These are phyloP conservation scores for Dasyurus viverrinus DNA, from an alignment of 2,113 vertebrate species.

Conservation along the genomic window DNA sequence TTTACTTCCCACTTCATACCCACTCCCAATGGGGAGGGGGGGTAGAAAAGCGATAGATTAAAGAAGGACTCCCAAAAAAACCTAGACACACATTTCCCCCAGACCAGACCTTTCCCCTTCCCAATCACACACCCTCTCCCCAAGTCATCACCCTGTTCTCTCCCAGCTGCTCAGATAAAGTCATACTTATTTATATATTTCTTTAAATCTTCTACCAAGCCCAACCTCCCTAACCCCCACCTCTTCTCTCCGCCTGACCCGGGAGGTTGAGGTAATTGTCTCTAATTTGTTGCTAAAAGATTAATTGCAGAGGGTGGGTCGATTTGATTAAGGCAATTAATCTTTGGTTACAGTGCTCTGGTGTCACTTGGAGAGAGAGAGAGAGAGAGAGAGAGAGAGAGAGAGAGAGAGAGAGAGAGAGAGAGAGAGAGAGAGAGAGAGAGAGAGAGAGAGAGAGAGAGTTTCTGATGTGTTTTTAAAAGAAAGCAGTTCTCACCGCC, in stretches of 20 bases:
- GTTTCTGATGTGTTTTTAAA: conserved; percentile 45
- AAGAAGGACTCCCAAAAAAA: no score
- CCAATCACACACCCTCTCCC: conserved; percentile 16
- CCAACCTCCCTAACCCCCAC: neutral
- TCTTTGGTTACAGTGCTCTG: conserved; percentile 80
- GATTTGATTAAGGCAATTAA: conserved; percentile 84
- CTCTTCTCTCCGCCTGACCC: conserved; percentile 64
- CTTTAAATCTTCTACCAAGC: conserved; percentile 44
- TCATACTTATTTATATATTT: conserved; percentile 26
- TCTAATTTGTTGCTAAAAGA: conserved; percentile 83
- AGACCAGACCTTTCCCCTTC: neutral
- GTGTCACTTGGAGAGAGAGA: conserved; percentile 61
- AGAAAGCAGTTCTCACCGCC: neutral
- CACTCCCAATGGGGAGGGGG: neutral
- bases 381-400: no score
- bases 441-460: neutral
- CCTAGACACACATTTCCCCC: neutral
- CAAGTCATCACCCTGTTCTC: conserved; percentile 5
- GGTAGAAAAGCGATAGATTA: conserved; percentile 27
- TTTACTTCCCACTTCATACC: neutral
- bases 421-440: neutral
- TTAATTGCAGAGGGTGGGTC: conserved; percentile 82
- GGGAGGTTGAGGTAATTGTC: conserved; percentile 77
- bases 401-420: neutral
- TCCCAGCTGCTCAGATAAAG: neutral